phyloP scores from a whole-genome alignment of 2,113 vertebrate species.

The Poecilia latipinna region DNA sequence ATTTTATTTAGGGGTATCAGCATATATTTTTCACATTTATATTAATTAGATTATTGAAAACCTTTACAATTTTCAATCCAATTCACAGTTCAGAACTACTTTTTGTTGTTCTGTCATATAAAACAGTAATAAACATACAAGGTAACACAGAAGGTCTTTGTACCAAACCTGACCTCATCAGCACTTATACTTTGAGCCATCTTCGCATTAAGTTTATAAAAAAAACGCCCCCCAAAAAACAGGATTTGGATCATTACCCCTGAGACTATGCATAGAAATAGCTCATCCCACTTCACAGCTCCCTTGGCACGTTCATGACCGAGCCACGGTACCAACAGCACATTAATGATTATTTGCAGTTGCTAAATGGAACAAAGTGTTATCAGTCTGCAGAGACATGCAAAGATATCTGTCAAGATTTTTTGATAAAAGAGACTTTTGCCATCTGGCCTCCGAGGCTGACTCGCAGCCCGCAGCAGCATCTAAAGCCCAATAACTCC shows the following conservation, averaged over 20 bases:
- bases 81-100: background rate
- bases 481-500: constrained; percentile 47
- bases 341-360: constrained; percentile 1
- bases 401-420: constrained; percentile 14
- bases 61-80: background rate
- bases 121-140: background rate
- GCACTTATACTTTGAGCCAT: background rate
- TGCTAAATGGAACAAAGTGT: constrained; percentile 10
- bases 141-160: background rate
- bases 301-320: constrained; percentile 7
- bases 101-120: too few species aligned
- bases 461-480: constrained; percentile 7
- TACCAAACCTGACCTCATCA: background rate
- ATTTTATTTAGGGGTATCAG: background rate
- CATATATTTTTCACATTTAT: background rate
- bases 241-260: background rate
- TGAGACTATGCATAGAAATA: background rate
- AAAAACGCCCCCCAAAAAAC: background rate
- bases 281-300: constrained; percentile 9
- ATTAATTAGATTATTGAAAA: background rate
- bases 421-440: constrained; percentile 48
- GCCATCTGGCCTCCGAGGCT: constrained; percentile 13
- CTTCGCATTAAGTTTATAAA: background rate
- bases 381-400: constrained; percentile 24
- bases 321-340: background rate